A percentile compares a stretch with the other conserved stretches of the same genome.
Conservation (phyloP, 2,797 vertebrate species). For the Tenualosa thibaudeaui region DNA sequence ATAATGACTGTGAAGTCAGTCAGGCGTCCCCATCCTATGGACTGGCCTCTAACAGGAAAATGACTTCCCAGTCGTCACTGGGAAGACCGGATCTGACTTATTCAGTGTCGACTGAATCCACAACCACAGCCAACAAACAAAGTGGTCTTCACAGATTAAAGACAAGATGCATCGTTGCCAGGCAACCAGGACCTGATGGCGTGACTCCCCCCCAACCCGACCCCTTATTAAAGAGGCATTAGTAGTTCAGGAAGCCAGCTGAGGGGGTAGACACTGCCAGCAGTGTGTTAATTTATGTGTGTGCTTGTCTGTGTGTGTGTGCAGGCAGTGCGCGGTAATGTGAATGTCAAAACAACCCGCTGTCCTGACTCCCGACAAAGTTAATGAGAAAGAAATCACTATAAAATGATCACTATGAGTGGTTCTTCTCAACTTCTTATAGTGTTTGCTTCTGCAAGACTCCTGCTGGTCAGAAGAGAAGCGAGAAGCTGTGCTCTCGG, state of each 20-base stretch:
- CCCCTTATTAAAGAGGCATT: constrained; percentile 59
- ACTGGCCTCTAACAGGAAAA: background rate
- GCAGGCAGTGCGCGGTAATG: background rate
- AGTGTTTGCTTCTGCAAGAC: background rate
- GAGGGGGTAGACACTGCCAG: constrained; percentile 50
- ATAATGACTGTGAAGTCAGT: background rate
- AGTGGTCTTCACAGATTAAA: constrained; percentile 50
- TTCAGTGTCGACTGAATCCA: constrained; percentile 15
- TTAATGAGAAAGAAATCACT: background rate
- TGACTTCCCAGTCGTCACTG: background rate
- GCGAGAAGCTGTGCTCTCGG: background rate
- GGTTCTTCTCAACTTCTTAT: background rate
- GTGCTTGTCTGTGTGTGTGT: constrained; percentile 23
- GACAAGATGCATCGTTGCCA: constrained; percentile 61
- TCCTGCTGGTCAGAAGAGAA: background rate
- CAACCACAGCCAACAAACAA: constrained; percentile 23
- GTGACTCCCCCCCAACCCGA: constrained; percentile 19
- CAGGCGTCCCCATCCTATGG: background rate
- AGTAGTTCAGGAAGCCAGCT: constrained; percentile 67
- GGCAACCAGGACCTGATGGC: constrained; percentile 58
- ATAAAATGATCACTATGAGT: background rate
- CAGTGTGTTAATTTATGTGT: constrained; percentile 47
- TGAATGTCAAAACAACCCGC: background rate
- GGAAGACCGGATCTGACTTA: background rate
- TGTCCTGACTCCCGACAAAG: background rate